phyloP scores from a whole-genome alignment of 2,113 vertebrate species.

The Amphiprion ocellaris region DNA sequence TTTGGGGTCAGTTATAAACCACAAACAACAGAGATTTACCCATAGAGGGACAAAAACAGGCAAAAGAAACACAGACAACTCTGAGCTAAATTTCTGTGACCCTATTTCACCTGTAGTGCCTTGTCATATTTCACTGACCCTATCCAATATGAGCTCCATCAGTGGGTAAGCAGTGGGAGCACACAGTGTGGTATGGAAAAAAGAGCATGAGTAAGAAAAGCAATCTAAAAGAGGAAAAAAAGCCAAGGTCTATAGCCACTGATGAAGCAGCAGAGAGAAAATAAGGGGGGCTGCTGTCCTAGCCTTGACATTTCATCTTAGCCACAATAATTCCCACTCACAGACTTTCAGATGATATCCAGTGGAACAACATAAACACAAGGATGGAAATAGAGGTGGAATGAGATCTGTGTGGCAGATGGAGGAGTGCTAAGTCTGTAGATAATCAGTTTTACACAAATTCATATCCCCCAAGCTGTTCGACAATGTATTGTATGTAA shows the following conservation, averaged over 20 bases:
- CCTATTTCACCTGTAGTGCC: conserved; percentile 4
- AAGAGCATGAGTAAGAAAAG: conserved; percentile 20
- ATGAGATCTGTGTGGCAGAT: conserved; percentile 15
- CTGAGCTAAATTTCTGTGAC: not conserved
- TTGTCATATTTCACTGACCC: conserved; percentile 13
- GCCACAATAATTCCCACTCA: conserved; percentile 56
- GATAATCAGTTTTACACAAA: conserved; percentile 9
- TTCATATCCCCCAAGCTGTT: not conserved
- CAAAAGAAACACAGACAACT: not conserved
- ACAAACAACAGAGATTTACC: no score
- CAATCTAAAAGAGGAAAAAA: conserved; percentile 16
- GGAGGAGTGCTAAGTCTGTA: not conserved
- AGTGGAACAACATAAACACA: conserved; percentile 43
- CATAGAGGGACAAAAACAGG: no score
- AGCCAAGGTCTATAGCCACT: conserved; percentile 11
- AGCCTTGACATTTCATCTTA: conserved; percentile 73
- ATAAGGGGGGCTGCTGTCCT: conserved; percentile 2
- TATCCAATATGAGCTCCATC: conserved; percentile 6
- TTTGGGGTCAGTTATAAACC: no score
- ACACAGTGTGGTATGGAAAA: not conserved
- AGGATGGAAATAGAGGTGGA: conserved; percentile 48
- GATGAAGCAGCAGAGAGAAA: not conserved
- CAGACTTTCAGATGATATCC: conserved; percentile 71
- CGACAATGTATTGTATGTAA: not conserved
- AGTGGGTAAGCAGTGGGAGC: not conserved